Evolutionary conservation across 92 coral and sea anemone genomes (phyloP).

Genomic region (Zoanthus solanderi): DNA sequence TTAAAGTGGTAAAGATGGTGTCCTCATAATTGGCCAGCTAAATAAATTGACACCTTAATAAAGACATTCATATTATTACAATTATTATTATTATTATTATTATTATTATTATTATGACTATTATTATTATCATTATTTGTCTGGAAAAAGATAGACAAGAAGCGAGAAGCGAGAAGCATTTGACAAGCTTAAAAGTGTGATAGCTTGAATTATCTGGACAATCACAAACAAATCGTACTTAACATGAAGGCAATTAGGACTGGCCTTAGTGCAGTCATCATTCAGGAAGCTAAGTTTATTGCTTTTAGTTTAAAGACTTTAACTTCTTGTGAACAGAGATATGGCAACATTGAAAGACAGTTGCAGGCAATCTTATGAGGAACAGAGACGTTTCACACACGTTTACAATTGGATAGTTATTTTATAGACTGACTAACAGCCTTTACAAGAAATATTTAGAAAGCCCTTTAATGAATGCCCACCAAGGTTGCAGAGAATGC

Average conservation of each 20-base stretch:
- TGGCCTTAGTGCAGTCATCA: constrained; percentile 57
- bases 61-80: no score
- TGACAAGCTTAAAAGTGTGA: no score
- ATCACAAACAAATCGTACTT: constrained; percentile 32
- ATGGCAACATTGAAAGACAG: constrained; percentile 53
- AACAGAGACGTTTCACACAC: constrained; percentile 59
- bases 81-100: no score
- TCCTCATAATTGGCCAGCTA: no score
- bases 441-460: background rate
- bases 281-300: constrained; percentile 59
- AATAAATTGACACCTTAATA: no score
- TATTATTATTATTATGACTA: no score
- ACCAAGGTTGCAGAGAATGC: constrained; percentile 57
- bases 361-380: constrained; percentile 54
- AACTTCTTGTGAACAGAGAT: constrained; percentile 22
- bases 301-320: constrained; percentile 61
- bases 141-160: no score
- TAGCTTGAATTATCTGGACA: no score
- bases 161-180: no score
- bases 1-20: no score
- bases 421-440: no score
- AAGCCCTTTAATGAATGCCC: constrained; percentile 38
- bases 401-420: background rate
- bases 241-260: constrained; percentile 58
- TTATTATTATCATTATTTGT: no score